phyloP scores from a whole-genome alignment of 2,113 vertebrate species.

The Emberiza fucata region DNA sequence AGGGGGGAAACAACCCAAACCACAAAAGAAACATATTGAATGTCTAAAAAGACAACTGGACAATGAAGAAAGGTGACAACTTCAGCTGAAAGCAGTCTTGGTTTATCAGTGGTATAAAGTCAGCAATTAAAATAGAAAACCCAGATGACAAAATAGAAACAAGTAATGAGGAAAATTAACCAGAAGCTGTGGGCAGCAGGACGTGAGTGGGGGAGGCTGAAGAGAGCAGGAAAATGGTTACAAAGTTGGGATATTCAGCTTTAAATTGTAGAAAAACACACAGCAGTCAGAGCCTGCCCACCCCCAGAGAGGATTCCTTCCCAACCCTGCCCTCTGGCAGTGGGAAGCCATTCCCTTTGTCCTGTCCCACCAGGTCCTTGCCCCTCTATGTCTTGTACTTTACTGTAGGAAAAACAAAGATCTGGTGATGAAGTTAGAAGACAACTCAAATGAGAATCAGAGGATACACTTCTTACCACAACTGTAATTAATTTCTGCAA shows the following conservation, averaged over 20 bases:
- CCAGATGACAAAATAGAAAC: neutral
- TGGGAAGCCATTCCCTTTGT: neutral
- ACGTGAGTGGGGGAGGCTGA: neutral
- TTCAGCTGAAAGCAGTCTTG: neutral
- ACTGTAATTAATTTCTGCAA: neutral
- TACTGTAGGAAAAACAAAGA: neutral
- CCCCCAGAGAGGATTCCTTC: neutral
- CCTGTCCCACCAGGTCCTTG: neutral
- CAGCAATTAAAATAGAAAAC: neutral
- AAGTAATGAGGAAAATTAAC: neutral
- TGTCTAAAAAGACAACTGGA: neutral
- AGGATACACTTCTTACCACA: fast-evolving
- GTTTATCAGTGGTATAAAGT: neutral
- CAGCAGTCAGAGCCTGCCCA: neutral
- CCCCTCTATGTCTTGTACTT: neutral
- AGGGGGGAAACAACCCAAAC: neutral
- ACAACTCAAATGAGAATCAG: neutral
- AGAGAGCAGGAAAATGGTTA: neutral
- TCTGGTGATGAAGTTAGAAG: neutral
- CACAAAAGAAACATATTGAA: neutral
- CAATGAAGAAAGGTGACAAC: neutral
- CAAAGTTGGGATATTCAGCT: neutral
- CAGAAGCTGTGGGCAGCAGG: neutral
- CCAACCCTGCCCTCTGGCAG: neutral
- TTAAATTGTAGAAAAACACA: neutral